Evolutionary conservation across 2,888 invertebrate genomes (phyloP).

Genomic region (Pyralis farinalis): DNA sequence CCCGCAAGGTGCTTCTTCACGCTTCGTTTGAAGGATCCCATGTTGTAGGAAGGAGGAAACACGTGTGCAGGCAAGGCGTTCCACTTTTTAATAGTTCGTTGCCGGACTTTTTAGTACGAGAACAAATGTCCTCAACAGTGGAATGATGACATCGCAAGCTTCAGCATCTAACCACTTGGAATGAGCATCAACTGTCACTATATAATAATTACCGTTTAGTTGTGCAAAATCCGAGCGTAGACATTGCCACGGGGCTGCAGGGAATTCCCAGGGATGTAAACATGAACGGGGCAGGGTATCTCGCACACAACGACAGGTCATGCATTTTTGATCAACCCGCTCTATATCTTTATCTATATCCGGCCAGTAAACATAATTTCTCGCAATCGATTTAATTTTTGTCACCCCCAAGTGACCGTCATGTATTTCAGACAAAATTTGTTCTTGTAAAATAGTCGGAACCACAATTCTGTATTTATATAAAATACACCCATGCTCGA

Average conservation of each 20-base stretch:
- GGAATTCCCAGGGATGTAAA: slow-evolving; percentile 20
- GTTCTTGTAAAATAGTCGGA: slow-evolving; percentile 6
- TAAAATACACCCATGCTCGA: slow-evolving; percentile 15
- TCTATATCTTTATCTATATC: slow-evolving; percentile 19
- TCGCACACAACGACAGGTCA: slow-evolving; percentile 11
- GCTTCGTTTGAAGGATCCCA: too few relatives aligned
- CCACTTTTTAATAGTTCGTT: too few relatives aligned
- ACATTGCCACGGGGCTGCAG: slow-evolving; percentile 16
- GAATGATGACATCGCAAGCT: too few relatives aligned
- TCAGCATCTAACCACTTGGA: slow-evolving; percentile 23
- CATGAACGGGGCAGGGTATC: slow-evolving; percentile 14
- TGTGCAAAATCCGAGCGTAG: slow-evolving; percentile 24
- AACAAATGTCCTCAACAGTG: too few relatives aligned
- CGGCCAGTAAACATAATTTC: slow-evolving; percentile 24
- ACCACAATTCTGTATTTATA: slow-evolving; percentile 14
- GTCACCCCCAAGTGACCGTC: slow-evolving; percentile 20
- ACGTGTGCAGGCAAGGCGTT: too few relatives aligned
- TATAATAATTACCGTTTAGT: slow-evolving; percentile 14
- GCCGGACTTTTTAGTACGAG: too few relatives aligned
- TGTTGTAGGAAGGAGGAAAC: too few relatives aligned
- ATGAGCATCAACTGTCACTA: slow-evolving; percentile 16
- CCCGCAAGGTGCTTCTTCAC: too few relatives aligned
- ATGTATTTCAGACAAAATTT: slow-evolving; percentile 17
- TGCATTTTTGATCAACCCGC: slow-evolving; percentile 10
- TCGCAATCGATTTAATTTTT: slow-evolving; percentile 19